phyloP scores from a whole-genome alignment of 2,113 vertebrate genomes.

The Xyrauchen texanus region DNA sequence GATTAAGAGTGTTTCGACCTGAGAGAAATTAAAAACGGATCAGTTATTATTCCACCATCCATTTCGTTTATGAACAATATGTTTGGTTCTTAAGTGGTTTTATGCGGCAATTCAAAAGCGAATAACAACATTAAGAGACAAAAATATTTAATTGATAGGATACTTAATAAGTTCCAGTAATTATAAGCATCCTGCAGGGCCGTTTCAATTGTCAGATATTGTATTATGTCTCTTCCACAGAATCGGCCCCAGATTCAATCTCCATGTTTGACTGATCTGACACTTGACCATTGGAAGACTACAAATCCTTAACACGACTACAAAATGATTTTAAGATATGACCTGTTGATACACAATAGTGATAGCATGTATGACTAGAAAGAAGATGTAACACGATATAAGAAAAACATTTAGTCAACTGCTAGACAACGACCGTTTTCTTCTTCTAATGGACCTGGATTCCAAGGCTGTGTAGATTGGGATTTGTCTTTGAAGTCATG shows the following conservation, averaged over 20 bases:
- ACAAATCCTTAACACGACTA: background rate
- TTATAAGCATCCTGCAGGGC: too few species aligned
- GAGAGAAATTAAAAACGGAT: background rate
- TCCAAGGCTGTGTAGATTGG: background rate
- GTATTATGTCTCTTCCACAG: conserved; percentile 9
- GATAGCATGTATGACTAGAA: background rate
- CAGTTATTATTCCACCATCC: too few species aligned
- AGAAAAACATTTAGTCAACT: background rate
- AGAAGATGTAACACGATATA: background rate
- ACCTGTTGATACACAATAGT: background rate
- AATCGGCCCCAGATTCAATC: background rate
- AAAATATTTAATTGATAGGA: too few species aligned
- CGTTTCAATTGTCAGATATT: background rate
- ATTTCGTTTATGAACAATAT: too few species aligned
- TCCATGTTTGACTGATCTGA: background rate
- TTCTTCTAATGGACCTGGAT: conserved; percentile 1
- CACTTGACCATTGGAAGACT: conserved; percentile 1
- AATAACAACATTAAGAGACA: too few species aligned
- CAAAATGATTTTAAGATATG: background rate
- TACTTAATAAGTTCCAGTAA: too few species aligned
- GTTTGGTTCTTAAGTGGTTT: too few species aligned
- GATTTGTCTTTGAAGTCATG: conserved; percentile 60
- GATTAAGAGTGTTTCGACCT: background rate
- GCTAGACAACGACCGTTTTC: background rate
- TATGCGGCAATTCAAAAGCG: too few species aligned